Evolutionary conservation across 1,140 invertebrate species (phyloP).

Genomic region (Atta colombica): DNA sequence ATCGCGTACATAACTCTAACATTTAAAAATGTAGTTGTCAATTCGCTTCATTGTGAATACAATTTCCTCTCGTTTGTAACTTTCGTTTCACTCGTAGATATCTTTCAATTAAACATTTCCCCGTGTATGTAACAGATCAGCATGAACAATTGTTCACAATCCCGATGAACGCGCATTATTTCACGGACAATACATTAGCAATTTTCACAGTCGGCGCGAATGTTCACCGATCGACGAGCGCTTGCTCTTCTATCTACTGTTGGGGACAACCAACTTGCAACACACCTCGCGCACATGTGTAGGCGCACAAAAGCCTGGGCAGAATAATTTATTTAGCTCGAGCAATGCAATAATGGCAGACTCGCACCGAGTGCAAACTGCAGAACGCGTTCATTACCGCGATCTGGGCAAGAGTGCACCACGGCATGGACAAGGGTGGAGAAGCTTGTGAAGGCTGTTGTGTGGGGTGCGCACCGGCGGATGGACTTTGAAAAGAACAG

Average conservation of each 20-base stretch:
- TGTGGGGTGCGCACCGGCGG: neutral
- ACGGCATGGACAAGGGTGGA: constrained; percentile 61
- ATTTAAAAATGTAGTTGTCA: neutral
- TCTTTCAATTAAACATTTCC: constrained; percentile 18
- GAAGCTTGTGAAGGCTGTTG: neutral
- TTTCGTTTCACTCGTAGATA: neutral
- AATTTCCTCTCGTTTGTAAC: constrained; percentile 48
- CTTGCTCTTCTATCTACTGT: neutral
- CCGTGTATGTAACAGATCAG: constrained; percentile 8
- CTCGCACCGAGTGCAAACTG: constrained; percentile 76
- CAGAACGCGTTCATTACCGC: constrained; percentile 81
- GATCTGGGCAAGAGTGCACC: constrained; percentile 69
- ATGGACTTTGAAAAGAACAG: constrained; percentile 40
- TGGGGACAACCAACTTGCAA: constrained; percentile 26
- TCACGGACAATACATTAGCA: constrained; percentile 30
- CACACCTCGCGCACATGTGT: constrained; percentile 18
- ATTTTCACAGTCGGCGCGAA: constrained; percentile 33
- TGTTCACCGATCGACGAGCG: constrained; percentile 25
- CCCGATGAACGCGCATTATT: constrained; percentile 20
- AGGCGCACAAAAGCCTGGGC: constrained; percentile 43
- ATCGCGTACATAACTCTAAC: neutral
- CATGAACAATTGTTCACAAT: constrained; percentile 1
- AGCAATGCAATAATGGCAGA: constrained; percentile 82
- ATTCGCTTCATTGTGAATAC: constrained; percentile 20
- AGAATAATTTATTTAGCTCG: constrained; percentile 83